Base-by-base conservation (phyloP, 2,797 vertebrate genomes). In the Erethizon dorsatum region DNA sequence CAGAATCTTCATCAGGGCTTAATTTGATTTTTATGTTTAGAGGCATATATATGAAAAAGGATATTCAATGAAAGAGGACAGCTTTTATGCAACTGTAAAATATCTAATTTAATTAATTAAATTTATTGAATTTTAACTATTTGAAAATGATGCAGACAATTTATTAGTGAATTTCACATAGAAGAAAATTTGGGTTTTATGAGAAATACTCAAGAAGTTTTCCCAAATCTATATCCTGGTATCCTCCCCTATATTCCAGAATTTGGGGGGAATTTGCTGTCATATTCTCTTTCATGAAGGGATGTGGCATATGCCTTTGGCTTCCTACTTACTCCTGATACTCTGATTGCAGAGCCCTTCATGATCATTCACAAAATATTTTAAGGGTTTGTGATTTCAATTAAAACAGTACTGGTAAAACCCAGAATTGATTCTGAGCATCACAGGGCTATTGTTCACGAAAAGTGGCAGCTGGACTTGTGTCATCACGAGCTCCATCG, bases 21-120 rank as follows among this genome's bases (percentile, higher is more conserved):
- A 91, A 91, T 83, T 93, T 65, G 45, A 89, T 59, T 94, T 89
- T 80, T 96, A 94, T 54, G 91, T 97, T 89, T 93, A 89, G 59
- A 93, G 45, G 45, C 31, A 88, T 71, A 79, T 79, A n/a, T 50
- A 77, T 63, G 24, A 54, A 83, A 77, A 87, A 41, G 10, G 18
- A 3, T 67, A 95, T 85, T 86, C 37, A 79, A 14, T 77, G 57
- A 83, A 82, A 63, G 15, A 69, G 65, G 33, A 78, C 8, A 75
- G 61, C 15, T 91, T 95, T 95, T 63, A 92, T 1, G 31, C 14
- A 78, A 73, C 37, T 69, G 86, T 24, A 59, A 88, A 67, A 57
- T 61, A 56, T 26, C 59, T 83, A 15, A 78, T 88, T 92, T 94
- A 69, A 59, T 84, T 18, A 56, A 79, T 92, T 78, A 84, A 33